A percentile compares a stretch with the other conserved stretches of the same genome.
These are phyloP conservation scores for Papilio gigon DNA, from an alignment of 2,888 invertebrate species.

Conservation along the genomic window DNA sequence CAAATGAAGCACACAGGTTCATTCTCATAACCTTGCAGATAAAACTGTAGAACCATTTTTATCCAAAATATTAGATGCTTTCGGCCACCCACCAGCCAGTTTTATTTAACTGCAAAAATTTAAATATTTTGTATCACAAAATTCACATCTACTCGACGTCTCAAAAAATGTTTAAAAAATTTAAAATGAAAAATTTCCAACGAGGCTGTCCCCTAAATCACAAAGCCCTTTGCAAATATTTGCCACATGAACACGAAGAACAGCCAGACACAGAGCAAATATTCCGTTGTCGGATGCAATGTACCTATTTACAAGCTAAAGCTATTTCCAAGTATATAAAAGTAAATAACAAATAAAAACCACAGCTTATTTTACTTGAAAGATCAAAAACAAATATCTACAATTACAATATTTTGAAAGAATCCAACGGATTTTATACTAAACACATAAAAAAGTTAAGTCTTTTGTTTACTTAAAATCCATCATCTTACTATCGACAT, in stretches of 20 bases:
- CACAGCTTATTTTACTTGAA: no score
- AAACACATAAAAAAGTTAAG: neutral
- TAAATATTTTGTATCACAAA: no score
- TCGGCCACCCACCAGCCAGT: neutral
- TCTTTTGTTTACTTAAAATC: neutral
- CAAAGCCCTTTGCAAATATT: conserved; percentile 12
- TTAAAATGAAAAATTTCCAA: neutral
- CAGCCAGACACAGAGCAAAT: conserved; percentile 13
- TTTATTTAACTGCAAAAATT: neutral
- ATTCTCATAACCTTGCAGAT: neutral
- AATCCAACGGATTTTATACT: no score
- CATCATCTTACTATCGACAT: neutral
- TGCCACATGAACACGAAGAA: no score
- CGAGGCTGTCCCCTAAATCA: neutral
- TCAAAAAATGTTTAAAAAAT: neutral
- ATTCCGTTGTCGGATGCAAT: conserved; percentile 4
- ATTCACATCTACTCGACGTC: neutral
- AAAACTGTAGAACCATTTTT: neutral
- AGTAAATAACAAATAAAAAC: neutral
- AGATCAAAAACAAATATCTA: no score
- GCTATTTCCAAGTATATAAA: neutral
- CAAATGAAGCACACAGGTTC: neutral
- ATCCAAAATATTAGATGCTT: neutral
- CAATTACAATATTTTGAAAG: no score
- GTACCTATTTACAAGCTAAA: neutral